Conservation (phyloP, 1,140 invertebrate genomes). For the Drosophila aff. region DNA sequence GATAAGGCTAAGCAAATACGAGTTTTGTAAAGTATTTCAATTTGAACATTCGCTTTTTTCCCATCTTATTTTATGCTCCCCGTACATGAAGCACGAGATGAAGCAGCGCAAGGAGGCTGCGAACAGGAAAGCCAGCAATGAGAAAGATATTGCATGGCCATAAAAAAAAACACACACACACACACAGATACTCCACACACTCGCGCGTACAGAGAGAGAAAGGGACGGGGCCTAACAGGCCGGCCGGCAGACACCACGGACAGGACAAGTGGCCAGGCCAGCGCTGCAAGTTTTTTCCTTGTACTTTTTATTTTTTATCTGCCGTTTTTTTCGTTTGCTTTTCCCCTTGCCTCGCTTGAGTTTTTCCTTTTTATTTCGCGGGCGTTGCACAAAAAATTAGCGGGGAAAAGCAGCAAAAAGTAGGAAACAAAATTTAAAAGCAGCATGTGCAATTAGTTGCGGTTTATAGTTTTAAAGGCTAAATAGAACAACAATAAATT, state of each 20-base stretch:
- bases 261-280: slow-evolving; percentile 67
- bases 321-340: slow-evolving; percentile 15
- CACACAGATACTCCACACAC: slow-evolving; percentile 43
- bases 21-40: slow-evolving; percentile 79
- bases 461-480: too few relatives aligned
- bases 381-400: slow-evolving; percentile 35
- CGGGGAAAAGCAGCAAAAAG: slow-evolving; percentile 9
- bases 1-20: slow-evolving; percentile 77
- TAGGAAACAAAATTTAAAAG: slow-evolving; percentile 14
- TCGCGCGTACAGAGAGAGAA: slow-evolving; percentile 31
- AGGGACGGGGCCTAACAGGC: slow-evolving; percentile 35
- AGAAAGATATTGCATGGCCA: slow-evolving; percentile 71
- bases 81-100: slow-evolving; percentile 52
- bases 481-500: too few relatives aligned
- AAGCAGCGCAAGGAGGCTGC: slow-evolving; percentile 28
- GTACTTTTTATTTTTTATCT: slow-evolving; percentile 32
- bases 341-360: slow-evolving; percentile 16
- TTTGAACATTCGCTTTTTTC: slow-evolving; percentile 70
- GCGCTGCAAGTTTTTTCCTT: slow-evolving; percentile 63
- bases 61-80: slow-evolving; percentile 50
- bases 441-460: slow-evolving; percentile 34
- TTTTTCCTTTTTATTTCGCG: slow-evolving; percentile 55
- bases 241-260: slow-evolving; percentile 51
- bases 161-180: slow-evolving; percentile 36
- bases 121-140: slow-evolving; percentile 65